phyloP scores from a whole-genome alignment of 2,113 vertebrate genomes.

The Sylvilagus bachmani region DNA sequence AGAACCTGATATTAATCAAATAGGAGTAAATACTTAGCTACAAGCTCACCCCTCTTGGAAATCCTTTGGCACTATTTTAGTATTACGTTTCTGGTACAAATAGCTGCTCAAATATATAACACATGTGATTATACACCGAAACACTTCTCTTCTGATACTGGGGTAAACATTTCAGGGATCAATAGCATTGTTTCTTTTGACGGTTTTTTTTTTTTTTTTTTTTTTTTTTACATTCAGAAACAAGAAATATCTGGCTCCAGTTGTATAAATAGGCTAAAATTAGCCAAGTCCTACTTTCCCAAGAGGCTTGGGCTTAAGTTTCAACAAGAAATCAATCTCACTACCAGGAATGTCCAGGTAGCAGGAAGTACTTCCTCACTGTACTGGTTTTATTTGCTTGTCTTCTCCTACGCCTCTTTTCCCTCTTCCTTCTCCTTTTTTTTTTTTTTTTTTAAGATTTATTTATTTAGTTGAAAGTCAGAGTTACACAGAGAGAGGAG shows the following conservation, averaged over 20 bases:
- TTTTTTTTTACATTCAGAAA: constrained; percentile 42
- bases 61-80: background rate
- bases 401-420: background rate
- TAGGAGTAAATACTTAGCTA: background rate
- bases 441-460: no score
- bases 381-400: background rate
- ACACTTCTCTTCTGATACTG: background rate
- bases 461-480: background rate
- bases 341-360: background rate
- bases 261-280: constrained; percentile 32
- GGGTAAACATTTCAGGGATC: background rate
- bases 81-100: background rate
- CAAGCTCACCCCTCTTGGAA: background rate
- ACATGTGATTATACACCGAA: background rate
- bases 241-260: background rate
- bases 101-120: background rate
- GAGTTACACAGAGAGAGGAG: no score
- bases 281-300: background rate
- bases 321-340: constrained; percentile 4
- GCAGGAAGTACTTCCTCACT: constrained; percentile 9
- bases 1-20: background rate
- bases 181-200: background rate
- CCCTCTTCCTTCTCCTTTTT: background rate
- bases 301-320: background rate
- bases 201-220: constrained; percentile 50